Evolutionary conservation across 2,888 invertebrate species (phyloP), one percentile per base, ranked within the genome.

Genomic region (Cetonia aurata): DNA sequence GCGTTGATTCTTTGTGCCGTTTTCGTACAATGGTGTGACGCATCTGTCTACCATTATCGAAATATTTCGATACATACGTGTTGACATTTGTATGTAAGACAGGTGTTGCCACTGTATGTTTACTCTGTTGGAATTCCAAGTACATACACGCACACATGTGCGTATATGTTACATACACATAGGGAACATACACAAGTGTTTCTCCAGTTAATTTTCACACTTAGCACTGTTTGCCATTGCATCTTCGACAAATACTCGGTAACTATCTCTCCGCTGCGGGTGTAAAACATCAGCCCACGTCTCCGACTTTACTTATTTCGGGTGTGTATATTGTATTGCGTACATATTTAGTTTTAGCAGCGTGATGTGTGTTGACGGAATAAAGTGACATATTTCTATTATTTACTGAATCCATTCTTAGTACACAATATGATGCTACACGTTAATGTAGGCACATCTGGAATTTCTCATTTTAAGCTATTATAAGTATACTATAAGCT

Each of bases 31-130:
- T 59, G 42, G 44, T 44, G 59, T 59, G 59, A 59, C 59, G 57
- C 68, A 68, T 68, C 68, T 68, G 59, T 57, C 46, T 19, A 68
- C 57, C 57, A 50, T 56, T 57, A 68, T 56, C 68, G 68, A 68
- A 62, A 56, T 70, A 70, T 70, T 69, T 70, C 70, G 70, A 53
- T 59, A 59, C 59, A 59, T 68, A 68, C 68, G 46, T 70, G 53
- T 70, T 70, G 70, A 70, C 70, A 70, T 65, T 65, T 55, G 65
- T 70, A 70, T 56, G 65, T 55, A 57, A 71, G 71, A 70, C 72
- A 72, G 72, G 72, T 72, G 74, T 60, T 73, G 73, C 74, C 74
- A 74, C 74, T 71, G 74, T 74, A 73, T 74, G 69, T 74, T 74
- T 74, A 62, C 73, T 71, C 67, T 70, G 46, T 57, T 69, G 69